Evolutionary conservation across 2,888 invertebrate genomes (phyloP).

Genomic region (Anorthoa munda): DNA sequence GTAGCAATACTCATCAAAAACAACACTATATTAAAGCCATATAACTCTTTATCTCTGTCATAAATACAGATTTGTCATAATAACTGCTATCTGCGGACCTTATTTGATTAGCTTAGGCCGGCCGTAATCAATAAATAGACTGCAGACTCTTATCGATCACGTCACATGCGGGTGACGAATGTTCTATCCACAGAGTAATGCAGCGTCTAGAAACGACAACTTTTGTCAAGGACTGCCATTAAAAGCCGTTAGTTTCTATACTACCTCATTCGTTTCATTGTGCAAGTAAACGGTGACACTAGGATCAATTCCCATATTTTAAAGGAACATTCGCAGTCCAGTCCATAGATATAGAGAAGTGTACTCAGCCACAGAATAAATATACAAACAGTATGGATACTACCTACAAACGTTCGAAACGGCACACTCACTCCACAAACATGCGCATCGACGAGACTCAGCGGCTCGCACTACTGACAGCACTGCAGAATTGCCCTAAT

Average conservation of each 20-base stretch:
- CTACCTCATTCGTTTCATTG: neutral
- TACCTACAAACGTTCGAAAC: too few species aligned
- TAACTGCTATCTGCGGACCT: slow-evolving; percentile 39
- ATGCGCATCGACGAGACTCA: too few species aligned
- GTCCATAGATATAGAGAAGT: too few species aligned
- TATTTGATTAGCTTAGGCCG: slow-evolving; percentile 39
- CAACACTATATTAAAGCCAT: neutral
- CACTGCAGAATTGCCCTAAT: too few species aligned
- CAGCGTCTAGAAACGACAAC: neutral
- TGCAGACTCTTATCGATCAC: slow-evolving; percentile 48
- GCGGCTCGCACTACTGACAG: too few species aligned
- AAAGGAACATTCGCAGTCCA: too few species aligned
- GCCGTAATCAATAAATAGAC: slow-evolving; percentile 35
- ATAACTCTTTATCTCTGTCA: slow-evolving; percentile 32
- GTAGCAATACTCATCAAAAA: neutral
- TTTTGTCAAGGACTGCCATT: too few species aligned
- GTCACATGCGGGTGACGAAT: slow-evolving; percentile 33
- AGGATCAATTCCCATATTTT: too few species aligned
- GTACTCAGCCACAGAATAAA: too few species aligned
- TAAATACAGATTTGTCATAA: slow-evolving; percentile 49
- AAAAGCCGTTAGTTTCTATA: neutral
- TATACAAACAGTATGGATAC: too few species aligned
- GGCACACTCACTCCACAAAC: too few species aligned
- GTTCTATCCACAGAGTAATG: neutral
- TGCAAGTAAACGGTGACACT: neutral